Base-by-base conservation (phyloP, 30 jellyfish, hydroid and myxozoan genomes). In the Chrysaora quinquecirrha region DNA sequence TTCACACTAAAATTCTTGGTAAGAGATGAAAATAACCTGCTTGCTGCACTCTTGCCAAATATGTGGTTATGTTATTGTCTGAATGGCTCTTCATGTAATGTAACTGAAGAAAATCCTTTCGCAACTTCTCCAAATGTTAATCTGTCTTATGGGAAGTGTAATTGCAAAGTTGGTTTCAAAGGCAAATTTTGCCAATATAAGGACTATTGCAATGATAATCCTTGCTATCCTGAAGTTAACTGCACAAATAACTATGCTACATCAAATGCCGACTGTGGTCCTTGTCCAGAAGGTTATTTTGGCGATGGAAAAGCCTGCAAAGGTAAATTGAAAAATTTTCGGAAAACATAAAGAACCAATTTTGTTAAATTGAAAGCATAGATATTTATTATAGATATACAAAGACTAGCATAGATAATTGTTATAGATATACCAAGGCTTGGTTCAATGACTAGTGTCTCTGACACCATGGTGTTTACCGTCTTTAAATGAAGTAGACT, bases 261-360 rank as follows among this genome's bases (percentile, higher is more conserved):
- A 18, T 22, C 49, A 29, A n/a, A 31, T 25, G 84, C 88, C 10
- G 76, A 43, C 18, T 85, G 95, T 34, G 95, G 78, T 11, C 27
- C 68, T 9, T 85, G 95, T 61, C 95, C 95, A 29, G 7, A 22
- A 3, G 84, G 89, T 33, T 85, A 30, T 56, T 18, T 64, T 35
- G 95, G 95, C 3, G 84, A 85, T 75, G 95, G 95, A 3, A 28
- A 80, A 61, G 73, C 72, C 29, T 84, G 95, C 31, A 28, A 0
- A n/a, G 95, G 95, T 84, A 31, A 43, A 16, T 43, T 16, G 58
- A 43, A 43, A 16, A 43, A 43, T n/a, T n/a, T n/a, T n/a, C n/a
- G n/a, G n/a, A n/a, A n/a, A n/a, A n/a, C n/a, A n/a, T n/a, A n/a
- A n/a, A n/a, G n/a, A n/a, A n/a, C n/a, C n/a, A n/a, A n/a, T n/a